Percentiles rank a stretch among this genome's conserved stretches.
Conservation (phyloP, 2,113 vertebrate species). For the Corythoichthys haematopterus region DNA sequence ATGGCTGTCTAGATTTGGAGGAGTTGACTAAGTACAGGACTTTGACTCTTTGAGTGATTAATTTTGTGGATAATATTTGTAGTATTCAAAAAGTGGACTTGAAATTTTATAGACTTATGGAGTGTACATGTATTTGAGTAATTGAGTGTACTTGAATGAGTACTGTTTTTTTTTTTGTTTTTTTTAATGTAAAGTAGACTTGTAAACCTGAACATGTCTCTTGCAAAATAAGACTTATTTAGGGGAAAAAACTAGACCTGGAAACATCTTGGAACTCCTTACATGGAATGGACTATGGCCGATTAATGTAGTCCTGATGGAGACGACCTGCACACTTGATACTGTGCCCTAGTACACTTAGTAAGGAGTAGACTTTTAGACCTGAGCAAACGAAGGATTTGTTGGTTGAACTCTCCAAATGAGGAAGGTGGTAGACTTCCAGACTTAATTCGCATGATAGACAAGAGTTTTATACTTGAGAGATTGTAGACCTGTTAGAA, state of each 20-base stretch:
- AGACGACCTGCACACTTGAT: too few species aligned
- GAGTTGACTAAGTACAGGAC: neutral
- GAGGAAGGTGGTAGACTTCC: neutral
- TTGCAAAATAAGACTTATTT: neutral
- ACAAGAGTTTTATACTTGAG: neutral
- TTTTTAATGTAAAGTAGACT: neutral
- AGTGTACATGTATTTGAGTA: too few species aligned
- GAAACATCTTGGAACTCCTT: too few species aligned
- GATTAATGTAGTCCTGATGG: neutral
- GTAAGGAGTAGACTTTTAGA: neutral
- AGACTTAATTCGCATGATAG: neutral
- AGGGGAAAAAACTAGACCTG: too few species aligned
- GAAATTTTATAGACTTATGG: too few species aligned
- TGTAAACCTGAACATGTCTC: neutral
- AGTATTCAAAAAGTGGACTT: too few species aligned
- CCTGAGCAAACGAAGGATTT: neutral
- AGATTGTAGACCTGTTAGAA: neutral
- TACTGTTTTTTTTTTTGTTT: neutral
- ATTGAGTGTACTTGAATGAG: neutral
- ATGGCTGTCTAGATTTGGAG: neutral
- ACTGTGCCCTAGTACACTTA: neutral
- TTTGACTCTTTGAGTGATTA: too few species aligned
- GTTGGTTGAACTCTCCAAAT: neutral
- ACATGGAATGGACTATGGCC: too few species aligned
- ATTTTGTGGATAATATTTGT: too few species aligned